phyloP scores from a whole-genome alignment of 2,797 vertebrate genomes.

The Lindbergichthys nudifrons region DNA sequence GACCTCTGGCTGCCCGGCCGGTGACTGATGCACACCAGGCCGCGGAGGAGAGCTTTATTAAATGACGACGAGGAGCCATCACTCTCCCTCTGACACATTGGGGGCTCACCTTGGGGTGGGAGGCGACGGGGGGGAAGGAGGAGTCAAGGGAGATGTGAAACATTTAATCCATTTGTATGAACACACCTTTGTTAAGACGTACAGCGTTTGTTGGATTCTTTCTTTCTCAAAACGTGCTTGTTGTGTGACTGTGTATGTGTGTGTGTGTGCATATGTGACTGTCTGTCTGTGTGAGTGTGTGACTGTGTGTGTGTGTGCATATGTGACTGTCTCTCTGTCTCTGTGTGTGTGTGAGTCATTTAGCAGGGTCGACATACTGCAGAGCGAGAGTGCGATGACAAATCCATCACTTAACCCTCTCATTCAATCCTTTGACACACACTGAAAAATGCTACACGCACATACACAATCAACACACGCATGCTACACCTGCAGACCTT shows the following conservation, averaged over 20 bases:
- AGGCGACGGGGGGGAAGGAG: conserved; percentile 11
- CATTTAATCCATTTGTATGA: conserved; percentile 9
- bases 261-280: background rate
- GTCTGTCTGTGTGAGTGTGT: too few species aligned
- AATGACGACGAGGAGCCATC: conserved; percentile 67
- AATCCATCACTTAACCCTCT: conserved; percentile 78
- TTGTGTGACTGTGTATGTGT: background rate
- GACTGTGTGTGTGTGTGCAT: conserved; percentile 17
- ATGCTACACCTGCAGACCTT: conserved; percentile 26
- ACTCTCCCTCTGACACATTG: conserved; percentile 74
- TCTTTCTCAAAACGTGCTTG: conserved; percentile 10
- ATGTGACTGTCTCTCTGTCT: background rate
- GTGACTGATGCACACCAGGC: conserved; percentile 67
- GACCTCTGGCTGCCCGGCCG: conserved; percentile 49
- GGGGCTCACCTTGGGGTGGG: conserved; percentile 62
- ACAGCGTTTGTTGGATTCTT: conserved; percentile 4
- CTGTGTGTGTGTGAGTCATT: conserved; percentile 41
- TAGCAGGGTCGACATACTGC: conserved; percentile 51
- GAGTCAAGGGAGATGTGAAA: conserved; percentile 32
- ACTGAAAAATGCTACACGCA: background rate
- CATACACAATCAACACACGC: background rate
- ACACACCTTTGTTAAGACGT: background rate
- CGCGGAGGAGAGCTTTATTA: conserved; percentile 73
- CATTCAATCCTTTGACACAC: conserved; percentile 57
- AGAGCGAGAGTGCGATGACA: conserved; percentile 62